A percentile compares a stretch with the other conserved stretches of the same genome.
phyloP scores from a whole-genome alignment of 1,140 invertebrate species.

The Drosophila mojavensis region DNA sequence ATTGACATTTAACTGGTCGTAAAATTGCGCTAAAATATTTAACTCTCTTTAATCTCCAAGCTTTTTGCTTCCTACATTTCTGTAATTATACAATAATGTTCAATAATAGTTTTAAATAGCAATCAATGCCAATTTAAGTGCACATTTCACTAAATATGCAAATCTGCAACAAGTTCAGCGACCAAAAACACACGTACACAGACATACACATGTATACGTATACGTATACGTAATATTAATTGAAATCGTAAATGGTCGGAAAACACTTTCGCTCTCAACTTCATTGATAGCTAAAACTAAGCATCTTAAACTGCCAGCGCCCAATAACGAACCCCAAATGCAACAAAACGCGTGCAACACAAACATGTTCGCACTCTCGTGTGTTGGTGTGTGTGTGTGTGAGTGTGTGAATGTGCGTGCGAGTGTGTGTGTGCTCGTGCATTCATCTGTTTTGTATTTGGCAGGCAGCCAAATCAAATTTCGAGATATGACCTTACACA shows the following conservation, averaged over 20 bases:
- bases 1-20: too few species aligned
- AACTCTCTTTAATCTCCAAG: not conserved
- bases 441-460: conserved; percentile 73
- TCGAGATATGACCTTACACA: conserved; percentile 76
- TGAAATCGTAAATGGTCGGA: conserved; percentile 60
- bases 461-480: conserved; percentile 79
- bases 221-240: conserved; percentile 72
- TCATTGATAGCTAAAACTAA: conserved; percentile 80
- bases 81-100: conserved; percentile 23
- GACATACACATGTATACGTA: not conserved
- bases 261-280: conserved; percentile 79
- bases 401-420: conserved; percentile 1
- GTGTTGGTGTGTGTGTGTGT: not conserved
- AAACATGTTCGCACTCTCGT: conserved; percentile 12
- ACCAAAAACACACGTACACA: conserved; percentile 32
- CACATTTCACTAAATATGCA: conserved; percentile 37
- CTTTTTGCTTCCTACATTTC: conserved; percentile 12
- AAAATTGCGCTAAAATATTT: not conserved
- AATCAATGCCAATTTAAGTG: conserved; percentile 52
- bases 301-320: conserved; percentile 74
- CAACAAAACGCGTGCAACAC: conserved; percentile 47
- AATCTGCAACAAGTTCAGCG: conserved; percentile 55
- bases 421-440: conserved; percentile 38
- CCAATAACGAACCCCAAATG: conserved; percentile 55
- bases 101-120: conserved; percentile 31